These are phyloP conservation scores for Ornithoptera priamus DNA, from an alignment of 2,888 invertebrate genomes.

Conservation along the genomic window DNA sequence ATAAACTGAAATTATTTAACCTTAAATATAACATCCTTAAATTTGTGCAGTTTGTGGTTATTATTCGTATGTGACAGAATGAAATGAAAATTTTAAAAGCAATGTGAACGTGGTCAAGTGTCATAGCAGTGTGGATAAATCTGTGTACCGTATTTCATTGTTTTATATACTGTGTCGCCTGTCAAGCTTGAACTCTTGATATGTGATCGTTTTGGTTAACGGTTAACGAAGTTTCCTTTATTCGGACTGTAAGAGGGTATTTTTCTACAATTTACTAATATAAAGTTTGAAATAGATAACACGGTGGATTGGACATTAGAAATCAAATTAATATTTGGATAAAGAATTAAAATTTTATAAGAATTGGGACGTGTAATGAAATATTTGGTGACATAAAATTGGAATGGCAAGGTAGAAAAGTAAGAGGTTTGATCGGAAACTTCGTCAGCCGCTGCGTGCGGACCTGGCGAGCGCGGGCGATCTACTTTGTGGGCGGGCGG, in stretches of 20 bases:
- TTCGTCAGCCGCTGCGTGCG: conserved; percentile 45
- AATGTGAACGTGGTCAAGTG: conserved; percentile 44
- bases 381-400: neutral
- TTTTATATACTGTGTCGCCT: conserved; percentile 31
- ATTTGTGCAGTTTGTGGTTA: conserved; percentile 41
- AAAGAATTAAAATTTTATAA: too few relatives aligned
- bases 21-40: neutral
- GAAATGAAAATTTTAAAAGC: conserved; percentile 52
- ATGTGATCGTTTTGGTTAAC: conserved; percentile 28
- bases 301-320: too few relatives aligned
- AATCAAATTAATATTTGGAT: too few relatives aligned
- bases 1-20: neutral
- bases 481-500: conserved; percentile 61
- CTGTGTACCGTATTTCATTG: conserved; percentile 29
- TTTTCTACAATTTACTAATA: too few relatives aligned
- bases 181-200: conserved; percentile 40
- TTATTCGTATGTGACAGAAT: conserved; percentile 39
- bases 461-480: conserved; percentile 66
- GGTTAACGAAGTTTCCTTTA: conserved; percentile 35
- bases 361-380: neutral
- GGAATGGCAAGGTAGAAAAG: neutral
- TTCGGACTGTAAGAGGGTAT: conserved; percentile 2
- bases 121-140: conserved; percentile 32
- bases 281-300: too few relatives aligned
- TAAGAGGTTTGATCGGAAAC: conserved; percentile 12